A percentile compares a stretch with the other conserved stretches of the same genome.
These are phyloP conservation scores for Raja brachyura DNA, from an alignment of 2,113 vertebrate species.

Conservation along the genomic window DNA sequence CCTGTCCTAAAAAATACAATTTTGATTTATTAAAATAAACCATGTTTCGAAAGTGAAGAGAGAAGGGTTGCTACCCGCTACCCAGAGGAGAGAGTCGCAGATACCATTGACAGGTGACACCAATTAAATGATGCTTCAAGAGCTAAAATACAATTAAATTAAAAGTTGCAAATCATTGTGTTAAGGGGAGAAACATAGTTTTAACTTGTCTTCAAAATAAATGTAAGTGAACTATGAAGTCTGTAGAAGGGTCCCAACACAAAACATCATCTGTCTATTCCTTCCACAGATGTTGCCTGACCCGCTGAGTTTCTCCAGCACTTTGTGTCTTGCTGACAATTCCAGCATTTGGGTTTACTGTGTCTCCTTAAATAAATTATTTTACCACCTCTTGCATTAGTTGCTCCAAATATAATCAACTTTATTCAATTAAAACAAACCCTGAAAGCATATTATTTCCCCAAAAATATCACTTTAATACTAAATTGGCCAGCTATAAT, in stretches of 20 bases:
- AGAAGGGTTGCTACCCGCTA: background rate
- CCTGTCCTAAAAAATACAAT: background rate
- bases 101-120: background rate
- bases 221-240: background rate
- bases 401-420: background rate
- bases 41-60: background rate
- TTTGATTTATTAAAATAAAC: slow-evolving; percentile 2
- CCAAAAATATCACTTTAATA: background rate
- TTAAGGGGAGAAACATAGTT: background rate
- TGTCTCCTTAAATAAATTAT: too few relatives aligned
- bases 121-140: background rate
- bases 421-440: background rate
- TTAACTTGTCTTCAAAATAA: background rate
- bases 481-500: background rate
- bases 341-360: too few relatives aligned
- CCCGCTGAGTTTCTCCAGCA: too few relatives aligned
- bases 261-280: too few relatives aligned
- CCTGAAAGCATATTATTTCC: too few relatives aligned
- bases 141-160: background rate
- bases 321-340: too few relatives aligned
- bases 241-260: background rate
- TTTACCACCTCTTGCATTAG: background rate
- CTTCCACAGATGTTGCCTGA: too few relatives aligned
- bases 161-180: too few relatives aligned
- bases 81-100: background rate